These are phyloP conservation scores for Neolamprologus cancellatus DNA, from an alignment of 2,113 vertebrate genomes.

Conservation along the genomic window DNA sequence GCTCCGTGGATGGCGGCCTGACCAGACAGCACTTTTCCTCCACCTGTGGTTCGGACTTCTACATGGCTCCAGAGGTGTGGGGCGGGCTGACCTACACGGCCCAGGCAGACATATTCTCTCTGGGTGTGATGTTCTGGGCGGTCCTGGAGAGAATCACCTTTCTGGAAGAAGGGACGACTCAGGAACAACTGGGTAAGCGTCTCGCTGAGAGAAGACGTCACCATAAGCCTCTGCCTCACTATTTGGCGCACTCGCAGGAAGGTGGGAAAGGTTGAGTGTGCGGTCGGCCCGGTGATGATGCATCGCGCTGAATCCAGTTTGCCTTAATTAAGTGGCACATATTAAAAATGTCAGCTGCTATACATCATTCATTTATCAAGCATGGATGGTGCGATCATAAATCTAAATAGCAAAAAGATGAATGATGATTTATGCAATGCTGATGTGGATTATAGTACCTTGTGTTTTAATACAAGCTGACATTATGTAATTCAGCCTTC, in stretches of 20 bases:
- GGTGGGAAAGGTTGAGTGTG: conserved; percentile 5
- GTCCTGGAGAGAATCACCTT: conserved; percentile 96
- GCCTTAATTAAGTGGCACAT: conserved; percentile 50
- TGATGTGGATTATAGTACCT: not conserved
- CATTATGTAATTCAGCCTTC: not conserved
- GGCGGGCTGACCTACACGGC: conserved; percentile 90
- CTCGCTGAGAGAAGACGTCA: not conserved
- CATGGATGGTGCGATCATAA: not conserved
- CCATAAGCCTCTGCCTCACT: not conserved
- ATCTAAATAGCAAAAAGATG: conserved; percentile 37
- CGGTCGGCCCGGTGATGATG: not conserved
- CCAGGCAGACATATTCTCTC: conserved; percentile 96
- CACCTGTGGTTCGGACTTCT: conserved; percentile 94
- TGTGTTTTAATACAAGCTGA: conserved; percentile 4
- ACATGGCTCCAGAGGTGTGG: conserved; percentile 98
- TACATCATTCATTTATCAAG: conserved; percentile 39
- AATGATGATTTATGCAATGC: conserved; percentile 20
- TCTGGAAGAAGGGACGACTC: conserved; percentile 84
- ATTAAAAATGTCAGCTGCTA: conserved; percentile 57
- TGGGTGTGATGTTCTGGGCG: conserved; percentile 97
- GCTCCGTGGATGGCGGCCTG: conserved; percentile 63
- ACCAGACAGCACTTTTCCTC: conserved; percentile 89
- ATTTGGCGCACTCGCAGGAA: not conserved
- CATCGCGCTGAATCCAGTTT: not conserved
- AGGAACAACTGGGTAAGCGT: conserved; percentile 84